A percentile compares a stretch with the other conserved stretches of the same genome.
Evolutionary conservation across 2,113 vertebrate genomes (phyloP).

Genomic region (Columbina picui): DNA sequence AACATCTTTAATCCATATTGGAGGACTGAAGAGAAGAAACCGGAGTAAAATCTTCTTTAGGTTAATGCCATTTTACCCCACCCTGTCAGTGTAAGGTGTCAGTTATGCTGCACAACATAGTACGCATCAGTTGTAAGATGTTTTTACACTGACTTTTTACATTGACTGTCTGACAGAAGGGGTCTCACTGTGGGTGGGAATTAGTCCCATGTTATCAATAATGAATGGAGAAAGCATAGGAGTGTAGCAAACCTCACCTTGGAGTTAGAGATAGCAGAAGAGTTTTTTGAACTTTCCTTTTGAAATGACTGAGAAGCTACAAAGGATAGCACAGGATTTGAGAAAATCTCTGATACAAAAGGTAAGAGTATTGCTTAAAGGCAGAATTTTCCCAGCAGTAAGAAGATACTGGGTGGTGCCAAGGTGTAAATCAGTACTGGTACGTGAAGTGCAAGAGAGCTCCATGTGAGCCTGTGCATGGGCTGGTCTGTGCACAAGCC

Average conservation of each 20-base stretch:
- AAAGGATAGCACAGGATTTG: background rate
- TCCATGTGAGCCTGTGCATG: fast-evolving
- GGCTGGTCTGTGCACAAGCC: background rate
- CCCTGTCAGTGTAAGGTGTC: background rate
- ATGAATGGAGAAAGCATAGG: background rate
- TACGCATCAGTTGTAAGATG: background rate
- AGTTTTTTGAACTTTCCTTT: background rate
- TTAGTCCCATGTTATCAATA: background rate
- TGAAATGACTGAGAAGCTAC: background rate
- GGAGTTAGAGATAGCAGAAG: background rate
- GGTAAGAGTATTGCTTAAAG: background rate
- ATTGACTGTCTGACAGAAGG: background rate
- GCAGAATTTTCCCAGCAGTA: background rate
- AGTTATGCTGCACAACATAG: background rate
- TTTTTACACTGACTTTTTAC: background rate
- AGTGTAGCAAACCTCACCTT: background rate
- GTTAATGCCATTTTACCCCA: background rate
- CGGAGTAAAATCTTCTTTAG: background rate
- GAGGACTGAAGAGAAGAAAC: background rate
- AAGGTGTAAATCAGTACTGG: background rate
- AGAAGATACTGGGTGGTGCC: background rate
- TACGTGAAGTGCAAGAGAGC: background rate
- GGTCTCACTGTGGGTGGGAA: background rate
- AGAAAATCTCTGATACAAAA: background rate
- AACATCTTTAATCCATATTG: background rate